Evolutionary conservation across 2,888 invertebrate species (phyloP).

Genomic region (Lycaena phlaeas): DNA sequence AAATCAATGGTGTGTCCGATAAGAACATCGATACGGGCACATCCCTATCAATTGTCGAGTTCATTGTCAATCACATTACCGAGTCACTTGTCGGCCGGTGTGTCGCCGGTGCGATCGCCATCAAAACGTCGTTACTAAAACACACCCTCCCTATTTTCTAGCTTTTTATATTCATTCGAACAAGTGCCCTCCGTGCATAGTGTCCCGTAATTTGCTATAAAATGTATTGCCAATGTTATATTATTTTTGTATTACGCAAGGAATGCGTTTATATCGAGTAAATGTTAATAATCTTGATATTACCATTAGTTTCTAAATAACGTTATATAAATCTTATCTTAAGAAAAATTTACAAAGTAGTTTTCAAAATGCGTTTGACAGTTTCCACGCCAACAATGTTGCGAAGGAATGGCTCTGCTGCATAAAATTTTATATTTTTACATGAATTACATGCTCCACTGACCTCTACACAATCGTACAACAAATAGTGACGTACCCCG

Average conservation of each 20-base stretch:
- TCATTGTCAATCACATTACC: constrained; percentile 37
- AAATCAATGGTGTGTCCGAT: too few relatives aligned
- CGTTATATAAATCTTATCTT: too few relatives aligned
- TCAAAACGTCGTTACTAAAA: constrained; percentile 41
- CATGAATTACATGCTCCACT: constrained; percentile 14
- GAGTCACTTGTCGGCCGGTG: constrained; percentile 22
- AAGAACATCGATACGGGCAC: constrained; percentile 2
- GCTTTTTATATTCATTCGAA: constrained; percentile 30
- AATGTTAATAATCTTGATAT: too few relatives aligned
- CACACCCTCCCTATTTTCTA: constrained; percentile 34
- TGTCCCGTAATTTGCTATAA: constrained; percentile 12
- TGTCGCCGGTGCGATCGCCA: constrained; percentile 28
- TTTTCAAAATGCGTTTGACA: not conserved
- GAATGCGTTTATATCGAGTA: too few relatives aligned
- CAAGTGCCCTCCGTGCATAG: constrained; percentile 17
- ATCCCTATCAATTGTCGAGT: constrained; percentile 12
- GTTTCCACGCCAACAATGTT: not conserved
- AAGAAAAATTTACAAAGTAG: too few relatives aligned
- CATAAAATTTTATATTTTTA: not conserved
- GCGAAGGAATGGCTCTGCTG: not conserved
- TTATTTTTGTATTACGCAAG: too few relatives aligned
- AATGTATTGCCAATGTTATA: not conserved
- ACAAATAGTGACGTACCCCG: constrained; percentile 22
- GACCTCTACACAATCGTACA: constrained; percentile 18
- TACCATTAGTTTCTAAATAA: too few relatives aligned